Conservation (phyloP, 2,888 invertebrate genomes). For the Andrena bicolor region DNA sequence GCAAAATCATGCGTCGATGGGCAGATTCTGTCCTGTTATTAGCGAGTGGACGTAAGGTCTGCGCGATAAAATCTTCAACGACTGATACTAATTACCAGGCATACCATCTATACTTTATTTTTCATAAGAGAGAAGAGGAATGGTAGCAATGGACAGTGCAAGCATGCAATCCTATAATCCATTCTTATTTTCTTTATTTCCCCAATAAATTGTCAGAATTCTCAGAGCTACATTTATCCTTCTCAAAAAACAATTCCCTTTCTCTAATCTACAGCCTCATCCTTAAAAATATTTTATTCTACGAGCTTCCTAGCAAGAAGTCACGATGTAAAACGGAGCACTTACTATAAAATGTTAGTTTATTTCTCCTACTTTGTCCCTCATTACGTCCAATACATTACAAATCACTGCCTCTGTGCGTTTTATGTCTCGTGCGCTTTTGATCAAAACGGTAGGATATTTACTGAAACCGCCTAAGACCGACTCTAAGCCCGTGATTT, state of each 20-base stretch:
- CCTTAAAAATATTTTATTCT: background rate
- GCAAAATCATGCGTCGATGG: background rate
- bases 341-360: constrained; percentile 24
- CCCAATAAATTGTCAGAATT: too few relatives aligned
- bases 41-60: background rate
- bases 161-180: background rate
- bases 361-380: constrained; percentile 11
- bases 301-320: background rate
- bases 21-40: background rate
- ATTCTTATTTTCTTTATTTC: too few relatives aligned
- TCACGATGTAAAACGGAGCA: constrained; percentile 2
- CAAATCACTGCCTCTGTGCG: background rate
- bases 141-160: background rate
- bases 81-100: background rate
- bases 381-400: constrained; percentile 37
- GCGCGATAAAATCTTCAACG: background rate
- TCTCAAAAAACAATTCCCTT: too few relatives aligned
- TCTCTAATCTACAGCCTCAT: background rate
- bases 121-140: background rate
- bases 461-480: constrained; percentile 7
- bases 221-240: too few relatives aligned
- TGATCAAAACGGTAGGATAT: constrained; percentile 46
- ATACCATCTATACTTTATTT: background rate
- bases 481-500: background rate
- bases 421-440: constrained; percentile 17